Conservation (phyloP, 1,140 invertebrate species). For the Caenorhabditis tropicalis region DNA sequence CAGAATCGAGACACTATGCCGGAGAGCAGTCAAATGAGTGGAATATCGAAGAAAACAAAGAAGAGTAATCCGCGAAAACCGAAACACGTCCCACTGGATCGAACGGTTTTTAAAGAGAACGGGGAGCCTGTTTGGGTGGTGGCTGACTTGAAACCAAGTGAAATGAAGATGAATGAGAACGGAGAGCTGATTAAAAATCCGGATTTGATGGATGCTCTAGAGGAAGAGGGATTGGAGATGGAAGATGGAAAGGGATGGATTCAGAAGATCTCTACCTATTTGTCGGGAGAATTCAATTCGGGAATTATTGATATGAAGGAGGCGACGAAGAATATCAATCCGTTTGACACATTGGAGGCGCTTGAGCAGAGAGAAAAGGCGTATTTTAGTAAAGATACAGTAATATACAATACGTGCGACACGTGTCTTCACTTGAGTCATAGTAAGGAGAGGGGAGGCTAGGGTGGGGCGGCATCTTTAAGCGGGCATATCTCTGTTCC, state of each 20-base stretch:
- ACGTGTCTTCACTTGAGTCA: not conserved
- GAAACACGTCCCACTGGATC: not conserved
- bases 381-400: not conserved
- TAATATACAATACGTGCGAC: not conserved
- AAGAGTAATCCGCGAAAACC: not conserved
- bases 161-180: not conserved
- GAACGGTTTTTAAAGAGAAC: conserved; percentile 5
- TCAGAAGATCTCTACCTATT: not conserved
- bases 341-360: not conserved
- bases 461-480: too few relatives aligned
- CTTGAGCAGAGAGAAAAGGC: not conserved
- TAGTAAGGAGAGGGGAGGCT: too few relatives aligned
- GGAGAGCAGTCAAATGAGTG: not conserved
- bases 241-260: conserved; percentile 17
- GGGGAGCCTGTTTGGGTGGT: conserved; percentile 1
- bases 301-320: not conserved
- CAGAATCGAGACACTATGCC: not conserved
- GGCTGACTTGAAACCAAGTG: not conserved
- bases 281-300: not conserved
- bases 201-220: not conserved
- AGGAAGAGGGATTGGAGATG: not conserved
- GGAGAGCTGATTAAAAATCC: not conserved
- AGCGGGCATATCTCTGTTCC: too few relatives aligned
- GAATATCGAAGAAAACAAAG: not conserved
- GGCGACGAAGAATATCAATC: not conserved